Evolutionary conservation across 2,888 invertebrate genomes (phyloP), one percentile per base, ranked within the genome.

Genomic region (Andricus quercusramuli): DNA sequence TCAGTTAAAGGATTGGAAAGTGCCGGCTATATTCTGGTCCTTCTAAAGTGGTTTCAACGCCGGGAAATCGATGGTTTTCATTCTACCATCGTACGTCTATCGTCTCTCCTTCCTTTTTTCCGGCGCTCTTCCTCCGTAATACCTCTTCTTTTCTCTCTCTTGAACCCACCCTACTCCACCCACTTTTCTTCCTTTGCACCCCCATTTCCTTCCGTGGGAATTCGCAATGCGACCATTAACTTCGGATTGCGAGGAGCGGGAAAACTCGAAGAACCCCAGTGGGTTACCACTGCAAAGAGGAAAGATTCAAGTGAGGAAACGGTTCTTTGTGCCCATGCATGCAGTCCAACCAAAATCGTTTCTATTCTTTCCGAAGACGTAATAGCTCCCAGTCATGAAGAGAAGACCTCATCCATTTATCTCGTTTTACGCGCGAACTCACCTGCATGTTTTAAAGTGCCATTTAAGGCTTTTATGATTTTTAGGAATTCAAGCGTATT

Each of bases 161-260:
- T 29, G 51, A 76, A 76, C 51, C 22, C 74, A 51, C 62, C 77
- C 64, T 20, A 20, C 59, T 44, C 15, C 67, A 51, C 13, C 74
- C 32, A 74, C 74, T 32, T 74, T 74, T 74, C 74, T 74, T 56
- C 32, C 56, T 56, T 29, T 66, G 62, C 68, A 17, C 78, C 32
- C 44, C 44, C 62, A 78, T 80, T 82, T 83, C 29, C 83, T 76
- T 77, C 77, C 81, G 80, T 81, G 74, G 77, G 83, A 83, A 82
- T 86, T 82, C 80, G 77, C 82, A 77, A 76, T 80, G 80, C 84
- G 84, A 77, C 84, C 85, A 86, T 87, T 86, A 85, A 83, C 83
- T 80, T 83, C 64, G 74, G 78, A 83, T 68, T 79, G 78, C 59
- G 66, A 83, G 70, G 56, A 56, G 74, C 74, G 68, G 68, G 68